A percentile compares a stretch with the other conserved stretches of the same genome.
Conservation (phyloP, 2,113 vertebrate species). For the Chlorocebus sabaeus region DNA sequence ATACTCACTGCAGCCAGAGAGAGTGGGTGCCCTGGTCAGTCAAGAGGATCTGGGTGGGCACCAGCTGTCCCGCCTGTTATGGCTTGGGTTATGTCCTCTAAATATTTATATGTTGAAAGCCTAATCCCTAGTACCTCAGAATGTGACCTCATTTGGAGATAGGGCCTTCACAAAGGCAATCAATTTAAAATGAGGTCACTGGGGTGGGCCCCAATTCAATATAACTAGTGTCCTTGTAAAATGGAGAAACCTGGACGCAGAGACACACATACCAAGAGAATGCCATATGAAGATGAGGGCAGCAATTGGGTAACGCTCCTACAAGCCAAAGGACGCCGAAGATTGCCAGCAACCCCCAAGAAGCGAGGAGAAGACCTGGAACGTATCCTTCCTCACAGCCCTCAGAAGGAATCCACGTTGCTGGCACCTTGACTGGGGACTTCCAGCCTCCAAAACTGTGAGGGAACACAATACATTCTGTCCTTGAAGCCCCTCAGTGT, state of each 20-base stretch:
- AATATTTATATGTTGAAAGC: neutral
- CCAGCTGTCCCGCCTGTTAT: neutral
- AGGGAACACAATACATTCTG: too few species aligned
- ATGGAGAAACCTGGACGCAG: neutral
- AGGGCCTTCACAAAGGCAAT: neutral
- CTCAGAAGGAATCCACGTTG: neutral
- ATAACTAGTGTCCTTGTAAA: neutral
- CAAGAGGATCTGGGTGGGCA: accelerated
- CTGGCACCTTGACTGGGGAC: neutral
- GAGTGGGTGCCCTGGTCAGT: neutral
- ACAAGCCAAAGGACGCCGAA: neutral
- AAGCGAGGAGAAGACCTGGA: neutral
- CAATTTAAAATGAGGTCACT: neutral
- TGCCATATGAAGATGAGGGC: neutral
- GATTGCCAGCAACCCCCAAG: neutral
- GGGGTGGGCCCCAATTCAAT: neutral
- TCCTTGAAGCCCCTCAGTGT: neutral
- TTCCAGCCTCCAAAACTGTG: neutral
- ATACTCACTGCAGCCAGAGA: neutral
- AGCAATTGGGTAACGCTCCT: neutral
- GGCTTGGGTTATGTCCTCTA: neutral
- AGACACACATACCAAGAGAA: neutral
- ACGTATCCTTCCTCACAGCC: neutral
- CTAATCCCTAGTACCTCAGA: neutral
- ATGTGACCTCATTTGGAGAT: neutral